Evolutionary conservation across 1,140 invertebrate species (phyloP), one percentile per base, ranked within the genome.

Genomic region (Lordiphosa clarofinis): DNA sequence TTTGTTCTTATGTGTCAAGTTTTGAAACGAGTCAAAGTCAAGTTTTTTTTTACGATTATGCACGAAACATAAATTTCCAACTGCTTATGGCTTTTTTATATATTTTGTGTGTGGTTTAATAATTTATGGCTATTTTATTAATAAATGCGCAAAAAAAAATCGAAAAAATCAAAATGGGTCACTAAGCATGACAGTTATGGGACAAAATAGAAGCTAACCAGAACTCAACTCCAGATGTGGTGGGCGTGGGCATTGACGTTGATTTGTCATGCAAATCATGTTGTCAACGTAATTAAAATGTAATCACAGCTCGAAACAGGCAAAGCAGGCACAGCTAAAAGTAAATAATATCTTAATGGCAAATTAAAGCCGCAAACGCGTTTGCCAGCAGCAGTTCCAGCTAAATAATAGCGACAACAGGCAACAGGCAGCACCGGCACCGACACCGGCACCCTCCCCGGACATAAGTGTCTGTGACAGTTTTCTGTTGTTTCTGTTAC

Each of bases 211-310:
- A 28, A 28, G 24, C 24, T 28, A 28, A 47, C 9, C 65, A 58
- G 64, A 78, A 78, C 69, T 59, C 58, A 78, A 78, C 74, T 52
- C 48, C 24, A 28, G 24, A 28, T 28, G 24, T 21, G 31, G 38
- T 64, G 64, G 52, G 67, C 59, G 69, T 58, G 35, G 24, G 24
- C 24, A 49, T 47, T 58, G 47, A 69, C 60, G 24, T 28, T 28
- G 81, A 79, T 79, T 79, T 81, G 71, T 72, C 75, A 79, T 79
- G 75, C 75, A 81, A 79, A 79, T 79, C 75, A 28, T 49, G 71
- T 62, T 81, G 75, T 79, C 75, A 74, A 63, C 75, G 75, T 79
- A 81, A 79, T 79, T 79, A 79, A 79, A 79, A 57, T 68, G 71
- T 81, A 74, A 79, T 79, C 60, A 46, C 70, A 28, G 6, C 7